Evolutionary conservation across 2,797 vertebrate genomes (phyloP), one percentile per base, ranked within the genome.

Genomic region (Anableps anableps): DNA sequence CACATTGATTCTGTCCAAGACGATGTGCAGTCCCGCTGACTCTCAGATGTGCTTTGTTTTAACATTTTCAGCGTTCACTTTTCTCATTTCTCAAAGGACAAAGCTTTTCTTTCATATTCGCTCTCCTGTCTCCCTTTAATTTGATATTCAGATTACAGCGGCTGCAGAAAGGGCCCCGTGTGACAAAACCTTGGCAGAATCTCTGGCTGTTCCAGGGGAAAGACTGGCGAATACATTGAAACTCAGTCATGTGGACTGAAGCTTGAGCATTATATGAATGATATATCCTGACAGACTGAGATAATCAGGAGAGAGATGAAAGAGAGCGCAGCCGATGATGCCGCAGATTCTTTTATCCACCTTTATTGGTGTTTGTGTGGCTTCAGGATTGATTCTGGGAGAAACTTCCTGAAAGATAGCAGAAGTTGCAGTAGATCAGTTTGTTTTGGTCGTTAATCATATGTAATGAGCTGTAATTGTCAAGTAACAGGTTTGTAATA

Each of bases 31-130:
- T 66, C 62, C 23, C 8, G 64, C 36, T 68, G 64, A 43, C 5
- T 43, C 66, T 70, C 66, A 70, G 38, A 70, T 43, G 66, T n/a
- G 66, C 66, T 41, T 43, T 41, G 13, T 43, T n/a, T 14, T 41
- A 70, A 26, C 36, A 70, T 26, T 70, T 41, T 43, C 23, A 41
- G 38, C 55, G 11, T 29, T 58, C n/a, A 29, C 38, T n/a, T 74
- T 79, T 80, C 60, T 77, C 77, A 82, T 88, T 80, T 76, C 75
- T 50, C 82, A 80, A 80, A 38, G 70, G 64, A 19, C 45, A 2
- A 4, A 43, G 71, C 38, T 6, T 17, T 31, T 50, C 48, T 74
- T 77, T 85, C 77, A 86, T 79, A 80, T 70, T 80, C 70, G 36
- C 50, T 66, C 4, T 53, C 50, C 29, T 23, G 34, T 51, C 48